Conservation (phyloP, 2,113 vertebrate genomes). For the Morone chrysops region DNA sequence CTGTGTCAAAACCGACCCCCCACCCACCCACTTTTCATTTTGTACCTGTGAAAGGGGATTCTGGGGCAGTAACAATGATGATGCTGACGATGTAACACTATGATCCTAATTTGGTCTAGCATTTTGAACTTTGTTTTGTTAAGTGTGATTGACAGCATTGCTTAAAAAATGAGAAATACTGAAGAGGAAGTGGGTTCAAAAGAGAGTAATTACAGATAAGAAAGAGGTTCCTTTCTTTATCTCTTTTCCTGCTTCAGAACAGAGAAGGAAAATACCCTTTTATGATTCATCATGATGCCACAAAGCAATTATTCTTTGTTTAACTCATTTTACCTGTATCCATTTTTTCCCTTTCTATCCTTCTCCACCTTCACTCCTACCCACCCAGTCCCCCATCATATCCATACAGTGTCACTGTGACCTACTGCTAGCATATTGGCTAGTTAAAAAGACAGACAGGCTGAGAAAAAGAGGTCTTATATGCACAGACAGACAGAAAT, state of each 20-base stretch:
- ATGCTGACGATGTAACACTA: slow-evolving; percentile 45
- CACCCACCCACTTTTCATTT: slow-evolving; percentile 44
- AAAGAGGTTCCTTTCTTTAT: slow-evolving; percentile 20
- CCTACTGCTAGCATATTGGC: slow-evolving; percentile 61
- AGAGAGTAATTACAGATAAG: slow-evolving; percentile 43
- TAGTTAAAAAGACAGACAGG: slow-evolving; percentile 61
- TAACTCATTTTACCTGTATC: slow-evolving; percentile 39
- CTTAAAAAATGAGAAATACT: slow-evolving; percentile 14
- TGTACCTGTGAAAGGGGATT: slow-evolving; percentile 52
- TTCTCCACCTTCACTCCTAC: slow-evolving; percentile 24
- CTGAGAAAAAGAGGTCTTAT: slow-evolving; percentile 63
- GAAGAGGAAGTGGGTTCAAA: slow-evolving; percentile 27
- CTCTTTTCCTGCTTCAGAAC: slow-evolving; percentile 20
- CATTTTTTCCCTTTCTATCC: slow-evolving; percentile 22
- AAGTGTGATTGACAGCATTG: slow-evolving; percentile 44
- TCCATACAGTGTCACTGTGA: slow-evolving; percentile 84
- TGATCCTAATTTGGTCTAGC: slow-evolving; percentile 51
- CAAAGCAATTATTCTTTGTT: slow-evolving; percentile 40
- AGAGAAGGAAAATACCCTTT: slow-evolving; percentile 45
- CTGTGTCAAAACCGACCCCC: slow-evolving; percentile 55
- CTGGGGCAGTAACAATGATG: slow-evolving; percentile 25
- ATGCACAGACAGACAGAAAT: slow-evolving; percentile 64
- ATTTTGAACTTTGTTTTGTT: slow-evolving; percentile 48
- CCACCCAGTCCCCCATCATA: slow-evolving; percentile 44
- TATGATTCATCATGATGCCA: slow-evolving; percentile 57